These are phyloP conservation scores for Nyctibius bracteatus DNA, from an alignment of 2,113 vertebrate genomes.

Conservation along the genomic window DNA sequence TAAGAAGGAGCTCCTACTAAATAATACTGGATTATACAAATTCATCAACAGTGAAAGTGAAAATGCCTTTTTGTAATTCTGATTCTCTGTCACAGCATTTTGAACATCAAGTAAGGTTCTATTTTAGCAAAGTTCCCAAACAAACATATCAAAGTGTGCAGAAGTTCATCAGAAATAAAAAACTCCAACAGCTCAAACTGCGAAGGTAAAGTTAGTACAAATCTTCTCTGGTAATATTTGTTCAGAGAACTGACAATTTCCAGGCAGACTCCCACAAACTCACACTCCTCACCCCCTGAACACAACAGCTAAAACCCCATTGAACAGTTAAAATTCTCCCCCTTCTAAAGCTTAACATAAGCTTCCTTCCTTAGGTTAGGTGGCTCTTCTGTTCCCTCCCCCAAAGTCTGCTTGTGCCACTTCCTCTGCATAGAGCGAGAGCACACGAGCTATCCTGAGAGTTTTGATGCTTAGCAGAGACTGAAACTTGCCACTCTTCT, in stretches of 20 bases:
- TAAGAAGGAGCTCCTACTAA: not conserved
- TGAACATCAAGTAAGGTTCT: not conserved
- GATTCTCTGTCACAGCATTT: not conserved
- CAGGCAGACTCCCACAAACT: not conserved
- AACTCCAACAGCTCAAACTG: not conserved
- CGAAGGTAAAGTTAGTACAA: not conserved
- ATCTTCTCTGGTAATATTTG: not conserved
- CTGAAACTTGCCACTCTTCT: not conserved
- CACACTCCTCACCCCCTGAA: not conserved
- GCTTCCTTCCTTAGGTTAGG: not conserved
- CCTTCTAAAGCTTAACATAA: not conserved
- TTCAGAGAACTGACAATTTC: not conserved
- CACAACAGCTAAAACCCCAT: not conserved
- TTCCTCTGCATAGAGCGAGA: not conserved
- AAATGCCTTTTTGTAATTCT: not conserved
- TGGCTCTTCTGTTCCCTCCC: not conserved
- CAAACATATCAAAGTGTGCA: not conserved
- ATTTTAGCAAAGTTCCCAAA: not conserved
- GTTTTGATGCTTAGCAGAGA: not conserved
- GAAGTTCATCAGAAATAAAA: not conserved
- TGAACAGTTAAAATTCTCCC: not conserved
- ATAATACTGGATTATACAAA: not conserved
- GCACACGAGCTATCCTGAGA: not conserved
- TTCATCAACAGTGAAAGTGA: not conserved
- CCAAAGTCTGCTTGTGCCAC: not conserved